These are phyloP conservation scores for Ornithoptera priamus DNA, from an alignment of 2,888 invertebrate species.

Conservation along the genomic window DNA sequence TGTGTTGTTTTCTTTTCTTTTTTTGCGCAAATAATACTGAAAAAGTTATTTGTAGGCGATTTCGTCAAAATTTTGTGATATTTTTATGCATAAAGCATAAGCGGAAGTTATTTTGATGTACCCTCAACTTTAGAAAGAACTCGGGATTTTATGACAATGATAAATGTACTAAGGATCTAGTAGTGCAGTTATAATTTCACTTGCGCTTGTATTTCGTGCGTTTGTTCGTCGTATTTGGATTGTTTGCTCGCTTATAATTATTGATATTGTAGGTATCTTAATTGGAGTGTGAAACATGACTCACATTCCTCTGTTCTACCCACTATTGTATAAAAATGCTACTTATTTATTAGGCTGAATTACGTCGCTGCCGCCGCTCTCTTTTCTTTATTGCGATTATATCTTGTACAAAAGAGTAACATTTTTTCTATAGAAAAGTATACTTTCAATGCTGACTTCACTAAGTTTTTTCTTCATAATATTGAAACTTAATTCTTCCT, in stretches of 20 bases:
- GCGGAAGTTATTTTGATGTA: constrained; percentile 50
- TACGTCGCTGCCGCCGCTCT: constrained; percentile 29
- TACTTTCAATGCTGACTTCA: constrained; percentile 5
- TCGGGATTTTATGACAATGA: constrained; percentile 33
- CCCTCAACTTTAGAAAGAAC: constrained; percentile 48
- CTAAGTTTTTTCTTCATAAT: not conserved
- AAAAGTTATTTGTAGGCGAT: constrained; percentile 27
- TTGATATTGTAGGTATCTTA: constrained; percentile 72
- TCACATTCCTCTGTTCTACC: constrained; percentile 61
- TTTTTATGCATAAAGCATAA: constrained; percentile 26
- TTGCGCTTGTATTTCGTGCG: constrained; percentile 66
- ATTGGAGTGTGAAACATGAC: constrained; percentile 78
- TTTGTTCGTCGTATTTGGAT: constrained; percentile 65
- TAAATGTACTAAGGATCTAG: constrained; percentile 36
- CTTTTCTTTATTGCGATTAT: constrained; percentile 34
- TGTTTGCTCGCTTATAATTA: constrained; percentile 66
- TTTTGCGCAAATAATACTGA: constrained; percentile 39
- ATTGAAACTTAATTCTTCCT: not conserved
- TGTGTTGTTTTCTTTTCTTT: constrained; percentile 57
- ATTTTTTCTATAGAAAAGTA: not conserved
- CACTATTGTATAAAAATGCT: constrained; percentile 64
- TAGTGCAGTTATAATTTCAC: constrained; percentile 54
- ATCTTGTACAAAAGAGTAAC: constrained; percentile 34
- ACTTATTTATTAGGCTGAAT: constrained; percentile 51
- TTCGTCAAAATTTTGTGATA: constrained; percentile 31